Percentiles rank a stretch among this genome's conserved stretches.
Conservation (phyloP, 2,113 vertebrate genomes). For the Formicarius rufipectus region DNA sequence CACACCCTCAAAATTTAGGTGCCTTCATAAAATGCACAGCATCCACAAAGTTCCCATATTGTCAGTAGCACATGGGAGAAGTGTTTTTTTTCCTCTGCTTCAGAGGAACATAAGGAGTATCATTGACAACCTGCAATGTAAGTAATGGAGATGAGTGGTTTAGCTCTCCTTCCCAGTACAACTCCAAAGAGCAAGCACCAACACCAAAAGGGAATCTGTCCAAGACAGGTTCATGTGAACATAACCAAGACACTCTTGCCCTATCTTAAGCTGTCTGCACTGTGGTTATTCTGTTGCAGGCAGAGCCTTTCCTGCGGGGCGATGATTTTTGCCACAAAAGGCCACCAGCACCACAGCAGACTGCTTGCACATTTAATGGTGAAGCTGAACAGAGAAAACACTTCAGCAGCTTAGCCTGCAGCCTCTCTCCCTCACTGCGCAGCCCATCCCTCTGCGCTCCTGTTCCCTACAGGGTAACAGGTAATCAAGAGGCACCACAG, state of each 20-base stretch:
- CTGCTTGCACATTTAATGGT: not conserved
- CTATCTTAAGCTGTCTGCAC: not conserved
- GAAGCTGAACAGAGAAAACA: not conserved
- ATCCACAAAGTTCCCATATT: not conserved
- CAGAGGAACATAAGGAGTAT: not conserved
- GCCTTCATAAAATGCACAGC: not conserved
- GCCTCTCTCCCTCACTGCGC: not conserved
- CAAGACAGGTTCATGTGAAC: not conserved
- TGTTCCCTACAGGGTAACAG: not conserved
- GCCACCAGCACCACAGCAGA: not conserved
- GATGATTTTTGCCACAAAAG: not conserved
- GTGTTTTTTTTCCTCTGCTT: fast-evolving
- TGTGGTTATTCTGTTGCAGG: not conserved
- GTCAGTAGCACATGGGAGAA: not conserved
- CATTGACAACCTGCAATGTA: not conserved
- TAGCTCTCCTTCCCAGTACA: not conserved
- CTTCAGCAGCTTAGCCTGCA: not conserved
- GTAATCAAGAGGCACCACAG: not conserved
- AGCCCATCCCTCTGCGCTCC: not conserved
- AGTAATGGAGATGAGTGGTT: not conserved
- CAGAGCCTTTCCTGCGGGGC: not conserved
- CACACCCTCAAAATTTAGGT: not conserved
- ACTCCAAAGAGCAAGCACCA: not conserved
- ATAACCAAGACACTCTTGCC: not conserved
- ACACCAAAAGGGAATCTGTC: not conserved